Conservation (phyloP, 2,888 invertebrate genomes). For the Campoletis raptor region DNA sequence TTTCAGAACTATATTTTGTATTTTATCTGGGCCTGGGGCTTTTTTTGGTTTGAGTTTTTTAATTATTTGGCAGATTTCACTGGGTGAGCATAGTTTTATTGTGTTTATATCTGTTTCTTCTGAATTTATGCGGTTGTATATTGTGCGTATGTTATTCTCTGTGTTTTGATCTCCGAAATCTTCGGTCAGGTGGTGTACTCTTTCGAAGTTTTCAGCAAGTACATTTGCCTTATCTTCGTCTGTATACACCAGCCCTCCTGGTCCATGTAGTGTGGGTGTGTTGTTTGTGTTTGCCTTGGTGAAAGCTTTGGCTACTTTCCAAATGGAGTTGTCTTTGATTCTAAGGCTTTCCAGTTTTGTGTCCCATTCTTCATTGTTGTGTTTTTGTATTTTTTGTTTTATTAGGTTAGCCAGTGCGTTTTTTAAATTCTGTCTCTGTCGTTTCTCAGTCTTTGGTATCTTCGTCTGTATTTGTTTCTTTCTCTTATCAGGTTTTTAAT, state of each 20-base stretch:
- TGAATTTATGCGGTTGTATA: not conserved
- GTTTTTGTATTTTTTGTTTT: not conserved
- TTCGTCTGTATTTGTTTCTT: conserved; percentile 1
- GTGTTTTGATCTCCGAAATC: not conserved
- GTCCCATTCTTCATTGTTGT: not conserved
- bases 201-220: conserved; percentile 1
- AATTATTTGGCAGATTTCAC: not conserved
- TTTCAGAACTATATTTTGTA: conserved; percentile 11
- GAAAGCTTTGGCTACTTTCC: not conserved
- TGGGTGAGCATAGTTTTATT: not conserved
- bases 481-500: not conserved
- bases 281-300: conserved; percentile 7
- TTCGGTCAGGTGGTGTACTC: conserved; percentile 2
- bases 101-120: not conserved
- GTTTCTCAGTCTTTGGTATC: not conserved
- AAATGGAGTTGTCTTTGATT: not conserved
- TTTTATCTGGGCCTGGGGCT: conserved; percentile 3
- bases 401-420: not conserved
- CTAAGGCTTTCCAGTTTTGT: not conserved
- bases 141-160: not conserved
- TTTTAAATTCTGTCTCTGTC: not conserved
- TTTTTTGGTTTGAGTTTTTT: conserved; percentile 4
- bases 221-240: not conserved
- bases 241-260: not conserved
- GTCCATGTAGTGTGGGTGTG: conserved; percentile 1